phyloP scores from a whole-genome alignment of 2,113 vertebrate species.

The Xenopus borealis region DNA sequence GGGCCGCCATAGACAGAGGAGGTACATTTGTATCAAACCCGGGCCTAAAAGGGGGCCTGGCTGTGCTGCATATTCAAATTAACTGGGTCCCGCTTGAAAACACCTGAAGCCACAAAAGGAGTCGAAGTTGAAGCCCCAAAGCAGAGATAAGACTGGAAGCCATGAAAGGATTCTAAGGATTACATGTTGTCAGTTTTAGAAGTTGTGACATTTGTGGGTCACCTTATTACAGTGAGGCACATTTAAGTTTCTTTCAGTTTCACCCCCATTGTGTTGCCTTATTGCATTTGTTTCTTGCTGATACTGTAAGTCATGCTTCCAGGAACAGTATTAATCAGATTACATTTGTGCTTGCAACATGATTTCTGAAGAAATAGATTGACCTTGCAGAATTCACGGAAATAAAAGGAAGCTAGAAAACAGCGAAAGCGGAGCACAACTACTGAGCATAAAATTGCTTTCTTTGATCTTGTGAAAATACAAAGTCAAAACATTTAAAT shows the following conservation, averaged over 20 bases:
- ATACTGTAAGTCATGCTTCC: slow-evolving; percentile 17
- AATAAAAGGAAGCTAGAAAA: slow-evolving; percentile 25
- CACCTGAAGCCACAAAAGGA: too few species aligned
- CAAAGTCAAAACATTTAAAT: slow-evolving; percentile 31
- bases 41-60: too few species aligned
- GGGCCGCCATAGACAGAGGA: too few species aligned
- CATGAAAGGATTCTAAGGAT: too few species aligned
- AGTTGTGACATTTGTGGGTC: not conserved
- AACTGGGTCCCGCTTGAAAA: too few species aligned
- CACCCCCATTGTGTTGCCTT: slow-evolving; percentile 7
- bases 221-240: not conserved
- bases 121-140: too few species aligned
- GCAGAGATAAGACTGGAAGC: too few species aligned
- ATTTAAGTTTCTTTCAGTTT: not conserved
- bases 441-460: slow-evolving; percentile 34
- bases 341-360: slow-evolving; percentile 24
- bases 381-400: slow-evolving; percentile 28
- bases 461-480: slow-evolving; percentile 35
- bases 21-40: too few species aligned
- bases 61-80: too few species aligned
- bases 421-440: slow-evolving; percentile 13
- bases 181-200: too few species aligned
- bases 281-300: slow-evolving; percentile 20
- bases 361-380: slow-evolving; percentile 36
- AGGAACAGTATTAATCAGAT: slow-evolving; percentile 35